phyloP scores from a whole-genome alignment of 2,797 vertebrate genomes.

The Synanceia verrucosa region DNA sequence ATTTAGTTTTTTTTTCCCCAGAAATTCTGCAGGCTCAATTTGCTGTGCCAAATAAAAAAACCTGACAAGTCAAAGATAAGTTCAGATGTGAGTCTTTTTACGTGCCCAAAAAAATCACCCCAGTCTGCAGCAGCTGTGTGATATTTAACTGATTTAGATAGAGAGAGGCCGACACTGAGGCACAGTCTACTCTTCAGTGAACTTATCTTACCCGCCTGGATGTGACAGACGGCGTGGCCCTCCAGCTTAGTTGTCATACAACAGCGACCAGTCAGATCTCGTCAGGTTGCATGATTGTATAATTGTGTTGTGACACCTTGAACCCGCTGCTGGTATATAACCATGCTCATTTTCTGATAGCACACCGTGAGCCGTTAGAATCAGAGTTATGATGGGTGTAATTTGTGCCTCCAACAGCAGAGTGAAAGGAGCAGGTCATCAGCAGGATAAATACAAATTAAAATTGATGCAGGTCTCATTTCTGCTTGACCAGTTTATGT shows the following conservation, averaged over 20 bases:
- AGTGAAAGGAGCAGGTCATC: conserved; percentile 83
- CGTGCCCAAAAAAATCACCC: conserved; percentile 17
- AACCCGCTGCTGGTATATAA: conserved; percentile 82
- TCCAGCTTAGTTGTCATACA: conserved; percentile 82
- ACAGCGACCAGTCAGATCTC: conserved; percentile 75
- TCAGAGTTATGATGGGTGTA: conserved; percentile 86
- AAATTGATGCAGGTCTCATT: conserved; percentile 86
- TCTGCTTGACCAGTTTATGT: conserved; percentile 85
- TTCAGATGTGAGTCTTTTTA: conserved; percentile 54
- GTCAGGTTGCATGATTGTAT: conserved; percentile 83
- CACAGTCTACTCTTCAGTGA: conserved; percentile 69
- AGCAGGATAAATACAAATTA: conserved; percentile 89
- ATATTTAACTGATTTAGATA: conserved; percentile 79
- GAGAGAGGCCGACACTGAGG: conserved; percentile 59
- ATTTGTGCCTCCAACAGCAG: conserved; percentile 82
- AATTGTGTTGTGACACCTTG: conserved; percentile 87
- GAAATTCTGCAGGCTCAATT: conserved; percentile 42
- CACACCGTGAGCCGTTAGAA: conserved; percentile 74
- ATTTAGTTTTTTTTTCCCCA: conserved; percentile 1
- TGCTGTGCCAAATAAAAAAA: conserved; percentile 40
- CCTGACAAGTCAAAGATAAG: conserved; percentile 63
- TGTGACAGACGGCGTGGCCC: conserved; percentile 81
- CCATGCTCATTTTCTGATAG: conserved; percentile 88
- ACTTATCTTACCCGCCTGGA: conserved; percentile 79
- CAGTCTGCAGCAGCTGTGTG: conserved; percentile 53